Base-by-base conservation (phyloP, 2,113 vertebrate genomes). In the Dryoscopus gambensis region DNA sequence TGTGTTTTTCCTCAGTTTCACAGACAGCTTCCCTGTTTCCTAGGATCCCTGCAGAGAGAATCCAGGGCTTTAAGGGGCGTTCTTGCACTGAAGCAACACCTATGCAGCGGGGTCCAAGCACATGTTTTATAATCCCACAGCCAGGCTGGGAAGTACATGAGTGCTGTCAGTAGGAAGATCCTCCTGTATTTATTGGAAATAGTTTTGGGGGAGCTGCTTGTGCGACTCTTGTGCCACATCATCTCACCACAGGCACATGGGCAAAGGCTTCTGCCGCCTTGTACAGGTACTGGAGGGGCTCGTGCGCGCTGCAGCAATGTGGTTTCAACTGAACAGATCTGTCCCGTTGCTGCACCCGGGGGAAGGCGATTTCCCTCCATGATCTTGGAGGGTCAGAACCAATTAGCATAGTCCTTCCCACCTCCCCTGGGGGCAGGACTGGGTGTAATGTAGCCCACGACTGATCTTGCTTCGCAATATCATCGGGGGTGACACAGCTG, bases 401-500 rank as follows among this genome's bases (percentile, higher is more conserved):
- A 81, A 95, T 96, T 93, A 95, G 65, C 85, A 85, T 92, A 93
- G 91, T 33, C 91, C 93, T 89, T 82, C 92, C 90, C 81, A 62
- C 63, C 64, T 55, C 37, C 84, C 96, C 81, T 22, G 69, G 42
- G 89, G 96, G 62, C 87, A 95, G 88, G 59, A 76, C 30, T 25
- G 80, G 78, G 94, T 97, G 97, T 97, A 97, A 98, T 82, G 84
- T 84, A 97, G 93, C 87, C 95, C 94, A 88, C 3, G 76, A 95
- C 94, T 97, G 96, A 98, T 96, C 96, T 98, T 76, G 44, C 92
- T 40, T 46, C 0, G 20, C 62, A 59, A 2, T 63, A 93, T 96
- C 97, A 96, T 97, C 30, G 39, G 67, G 94, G 95, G 89, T 93
- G 97, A 97, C 97, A 97, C 94, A 96, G 93, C 92, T 93, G 95